Percentiles rank a stretch among this genome's conserved stretches.
These are phyloP conservation scores for Lophura nycthemera DNA, from an alignment of 2,113 vertebrate genomes.

Conservation along the genomic window DNA sequence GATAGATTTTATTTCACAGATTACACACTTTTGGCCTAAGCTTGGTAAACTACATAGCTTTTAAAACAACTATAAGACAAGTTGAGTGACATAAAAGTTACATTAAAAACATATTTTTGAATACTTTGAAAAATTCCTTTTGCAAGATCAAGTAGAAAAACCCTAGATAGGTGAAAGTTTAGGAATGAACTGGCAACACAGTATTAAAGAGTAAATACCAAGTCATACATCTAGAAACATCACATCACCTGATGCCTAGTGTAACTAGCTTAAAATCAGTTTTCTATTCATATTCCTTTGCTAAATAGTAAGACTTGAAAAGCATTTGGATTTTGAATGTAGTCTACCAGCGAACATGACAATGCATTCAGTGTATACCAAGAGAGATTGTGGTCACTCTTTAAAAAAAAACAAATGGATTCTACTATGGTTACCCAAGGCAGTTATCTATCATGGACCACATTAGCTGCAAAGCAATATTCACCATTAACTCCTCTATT, in stretches of 20 bases:
- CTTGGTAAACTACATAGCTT: not conserved
- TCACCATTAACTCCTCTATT: not conserved
- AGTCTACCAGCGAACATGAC: not conserved
- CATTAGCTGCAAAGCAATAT: not conserved
- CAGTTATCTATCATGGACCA: not conserved
- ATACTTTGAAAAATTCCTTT: not conserved
- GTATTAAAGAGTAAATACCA: not conserved
- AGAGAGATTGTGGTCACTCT: not conserved
- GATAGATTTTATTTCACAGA: not conserved
- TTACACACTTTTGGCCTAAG: not conserved
- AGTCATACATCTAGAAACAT: not conserved
- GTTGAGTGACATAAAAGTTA: not conserved
- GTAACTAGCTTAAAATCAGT: not conserved
- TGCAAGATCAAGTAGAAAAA: not conserved
- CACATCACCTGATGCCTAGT: not conserved
- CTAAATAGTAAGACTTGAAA: not conserved
- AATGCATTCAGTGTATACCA: not conserved
- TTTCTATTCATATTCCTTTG: not conserved
- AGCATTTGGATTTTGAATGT: not conserved
- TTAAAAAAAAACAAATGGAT: too few species aligned
- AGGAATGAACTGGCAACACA: not conserved
- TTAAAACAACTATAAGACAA: not conserved
- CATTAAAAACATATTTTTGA: not conserved
- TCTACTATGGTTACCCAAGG: not conserved
- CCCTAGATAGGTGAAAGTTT: not conserved